Evolutionary conservation across 92 coral and sea anemone species (phyloP).

Genomic region (Micromussa lordhowensis): DNA sequence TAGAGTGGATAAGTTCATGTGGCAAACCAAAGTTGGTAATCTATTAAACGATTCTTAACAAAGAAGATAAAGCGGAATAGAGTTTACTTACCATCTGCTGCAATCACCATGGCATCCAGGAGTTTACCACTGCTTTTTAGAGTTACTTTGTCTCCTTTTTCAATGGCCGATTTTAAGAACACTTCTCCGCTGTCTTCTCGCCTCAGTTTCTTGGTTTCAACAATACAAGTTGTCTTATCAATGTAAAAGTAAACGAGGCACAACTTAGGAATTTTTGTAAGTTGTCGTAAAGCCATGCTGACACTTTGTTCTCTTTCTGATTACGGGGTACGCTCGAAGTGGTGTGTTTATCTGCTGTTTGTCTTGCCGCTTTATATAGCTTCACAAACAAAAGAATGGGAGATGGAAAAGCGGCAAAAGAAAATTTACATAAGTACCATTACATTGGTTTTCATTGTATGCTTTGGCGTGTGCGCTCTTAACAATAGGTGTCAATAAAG

Average conservation of each 20-base stretch:
- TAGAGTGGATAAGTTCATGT: neutral
- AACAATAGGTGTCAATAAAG: neutral
- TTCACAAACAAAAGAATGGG: neutral
- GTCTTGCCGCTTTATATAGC: neutral
- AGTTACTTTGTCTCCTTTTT: slow-evolving; percentile 1
- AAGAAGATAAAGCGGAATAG: neutral
- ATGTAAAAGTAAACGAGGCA: neutral
- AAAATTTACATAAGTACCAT: neutral
- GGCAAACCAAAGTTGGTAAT: neutral
- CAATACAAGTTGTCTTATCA: no score
- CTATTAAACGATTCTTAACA: slow-evolving; percentile 1
- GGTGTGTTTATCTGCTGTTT: neutral
- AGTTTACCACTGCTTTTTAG: slow-evolving; percentile 8
- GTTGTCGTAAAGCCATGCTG: neutral
- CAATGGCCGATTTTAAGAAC: neutral
- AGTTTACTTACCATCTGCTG: slow-evolving; percentile 9
- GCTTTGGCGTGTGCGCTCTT: neutral
- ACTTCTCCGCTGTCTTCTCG: neutral
- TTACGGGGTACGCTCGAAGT: neutral
- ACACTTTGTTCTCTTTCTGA: neutral
- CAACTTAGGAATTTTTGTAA: neutral
- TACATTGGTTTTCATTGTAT: neutral
- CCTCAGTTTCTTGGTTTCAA: neutral
- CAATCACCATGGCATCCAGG: slow-evolving; percentile 19
- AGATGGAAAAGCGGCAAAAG: neutral